Evolutionary conservation across 2,797 vertebrate species (phyloP).

Genomic region (Enteromius argenteus): DNA sequence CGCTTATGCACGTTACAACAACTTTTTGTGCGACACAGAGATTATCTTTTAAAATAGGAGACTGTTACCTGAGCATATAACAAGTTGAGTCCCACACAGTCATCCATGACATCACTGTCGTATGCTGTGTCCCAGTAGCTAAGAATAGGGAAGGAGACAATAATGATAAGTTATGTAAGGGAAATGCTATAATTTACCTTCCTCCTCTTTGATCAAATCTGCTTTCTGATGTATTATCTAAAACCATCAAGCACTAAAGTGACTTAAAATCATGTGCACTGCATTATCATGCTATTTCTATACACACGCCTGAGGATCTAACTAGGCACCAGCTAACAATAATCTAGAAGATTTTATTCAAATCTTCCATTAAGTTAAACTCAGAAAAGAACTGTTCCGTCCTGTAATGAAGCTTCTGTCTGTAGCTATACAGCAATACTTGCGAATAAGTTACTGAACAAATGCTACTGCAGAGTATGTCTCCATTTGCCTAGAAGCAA

Average conservation of each 20-base stretch:
- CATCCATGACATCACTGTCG: conserved; percentile 94
- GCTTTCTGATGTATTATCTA: not conserved
- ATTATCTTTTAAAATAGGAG: not conserved
- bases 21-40: not conserved
- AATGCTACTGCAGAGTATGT: not conserved
- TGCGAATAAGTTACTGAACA: not conserved
- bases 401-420: not conserved
- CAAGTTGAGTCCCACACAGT: conserved; percentile 91
- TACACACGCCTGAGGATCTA: not conserved
- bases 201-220: conserved; percentile 4
- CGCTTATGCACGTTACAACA: not conserved
- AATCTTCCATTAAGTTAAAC: not conserved
- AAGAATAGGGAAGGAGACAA: conserved; percentile 49
- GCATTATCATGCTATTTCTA: not conserved
- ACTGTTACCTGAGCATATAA: conserved; percentile 91
- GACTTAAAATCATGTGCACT: not conserved
- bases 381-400: not conserved
- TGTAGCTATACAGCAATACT: not conserved
- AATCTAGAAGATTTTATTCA: not conserved
- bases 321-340: not conserved
- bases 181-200: not conserved
- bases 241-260: not conserved
- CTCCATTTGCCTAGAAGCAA: not conserved
- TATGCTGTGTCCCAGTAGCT: conserved; percentile 98
- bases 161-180: not conserved